These are phyloP conservation scores for Stenchaetothrips biformis DNA, from an alignment of 2,888 invertebrate species.

Conservation along the genomic window DNA sequence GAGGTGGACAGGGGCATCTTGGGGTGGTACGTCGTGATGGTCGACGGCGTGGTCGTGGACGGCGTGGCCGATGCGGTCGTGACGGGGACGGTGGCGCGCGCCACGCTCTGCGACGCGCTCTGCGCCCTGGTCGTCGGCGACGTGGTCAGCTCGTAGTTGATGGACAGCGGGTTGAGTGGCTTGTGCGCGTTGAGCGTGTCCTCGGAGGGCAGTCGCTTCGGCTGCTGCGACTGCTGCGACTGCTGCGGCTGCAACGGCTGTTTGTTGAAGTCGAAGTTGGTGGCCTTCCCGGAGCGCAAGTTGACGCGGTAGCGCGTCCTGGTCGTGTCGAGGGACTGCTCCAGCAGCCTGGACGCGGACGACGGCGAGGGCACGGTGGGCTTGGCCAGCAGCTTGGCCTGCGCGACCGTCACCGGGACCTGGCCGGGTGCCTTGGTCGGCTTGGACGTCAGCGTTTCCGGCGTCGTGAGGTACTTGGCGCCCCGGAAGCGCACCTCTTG, in stretches of 20 bases:
- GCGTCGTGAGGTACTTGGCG: conserved; percentile 17
- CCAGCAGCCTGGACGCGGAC: not conserved
- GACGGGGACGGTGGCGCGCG: conserved; percentile 32
- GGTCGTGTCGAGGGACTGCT: conserved; percentile 7
- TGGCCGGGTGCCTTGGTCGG: not conserved
- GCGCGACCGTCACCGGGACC: conserved; percentile 3
- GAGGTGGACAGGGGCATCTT: not conserved
- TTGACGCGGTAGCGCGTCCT: conserved; percentile 6
- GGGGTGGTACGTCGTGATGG: conserved; percentile 40
- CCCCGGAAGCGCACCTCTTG: not conserved
- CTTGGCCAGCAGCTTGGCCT: conserved; percentile 20
- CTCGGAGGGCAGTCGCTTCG: conserved; percentile 8
- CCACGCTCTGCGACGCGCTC: conserved; percentile 31
- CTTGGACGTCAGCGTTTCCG: not conserved
- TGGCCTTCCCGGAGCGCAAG: conserved; percentile 6
- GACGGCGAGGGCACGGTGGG: not conserved
- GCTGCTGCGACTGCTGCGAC: not conserved
- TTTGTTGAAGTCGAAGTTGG: conserved; percentile 6
- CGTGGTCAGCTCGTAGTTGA: conserved; percentile 39
- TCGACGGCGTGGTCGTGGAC: conserved; percentile 42
- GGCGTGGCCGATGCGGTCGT: conserved; percentile 39
- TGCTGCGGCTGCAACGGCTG: not conserved
- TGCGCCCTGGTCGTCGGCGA: conserved; percentile 32
- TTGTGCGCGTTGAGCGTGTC: conserved; percentile 21
- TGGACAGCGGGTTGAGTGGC: conserved; percentile 6